Evolutionary conservation across 2,797 vertebrate genomes (phyloP).

Genomic region (Novumbra hubbsi): DNA sequence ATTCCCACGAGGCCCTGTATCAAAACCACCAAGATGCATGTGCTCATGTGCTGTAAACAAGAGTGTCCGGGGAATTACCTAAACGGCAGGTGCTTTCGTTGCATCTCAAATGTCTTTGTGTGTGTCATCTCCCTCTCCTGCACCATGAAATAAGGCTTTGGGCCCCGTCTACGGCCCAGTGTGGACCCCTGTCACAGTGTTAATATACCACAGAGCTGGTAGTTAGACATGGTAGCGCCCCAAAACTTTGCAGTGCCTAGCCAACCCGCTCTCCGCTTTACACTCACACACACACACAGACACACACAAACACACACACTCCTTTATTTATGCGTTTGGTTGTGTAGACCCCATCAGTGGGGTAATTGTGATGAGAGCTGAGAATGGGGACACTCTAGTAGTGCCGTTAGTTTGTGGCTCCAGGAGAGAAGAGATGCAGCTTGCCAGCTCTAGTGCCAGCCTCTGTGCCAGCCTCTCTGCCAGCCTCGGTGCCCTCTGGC

Average conservation of each 20-base stretch:
- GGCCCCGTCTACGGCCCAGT: slow-evolving; percentile 65
- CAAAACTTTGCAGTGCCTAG: slow-evolving; percentile 25
- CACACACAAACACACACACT: slow-evolving; percentile 31
- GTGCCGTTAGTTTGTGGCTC: slow-evolving; percentile 77
- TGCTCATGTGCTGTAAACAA: no score
- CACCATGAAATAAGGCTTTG: slow-evolving; percentile 36
- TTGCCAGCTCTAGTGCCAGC: slow-evolving; percentile 49
- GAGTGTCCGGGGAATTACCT: no score
- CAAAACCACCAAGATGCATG: no score
- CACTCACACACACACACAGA: neutral
- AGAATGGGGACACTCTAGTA: slow-evolving; percentile 74
- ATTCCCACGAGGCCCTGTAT: no score
- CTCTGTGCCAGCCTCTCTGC: slow-evolving; percentile 58
- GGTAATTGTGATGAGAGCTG: slow-evolving; percentile 77
- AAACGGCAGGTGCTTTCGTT: neutral
- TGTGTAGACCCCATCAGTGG: slow-evolving; percentile 80
- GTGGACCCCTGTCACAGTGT: slow-evolving; percentile 70
- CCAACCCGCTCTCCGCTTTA: slow-evolving; percentile 3
- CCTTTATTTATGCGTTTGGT: slow-evolving; percentile 70
- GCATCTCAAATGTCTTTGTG: neutral
- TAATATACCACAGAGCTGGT: slow-evolving; percentile 65
- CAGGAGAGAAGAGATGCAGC: slow-evolving; percentile 32
- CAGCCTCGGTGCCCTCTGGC: slow-evolving; percentile 55
- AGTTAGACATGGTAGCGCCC: slow-evolving; percentile 58
- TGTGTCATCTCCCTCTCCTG: slow-evolving; percentile 59